Evolutionary conservation across 2,888 invertebrate species (phyloP), one percentile per base, ranked within the genome.

Genomic region (Ophion ventricosus): DNA sequence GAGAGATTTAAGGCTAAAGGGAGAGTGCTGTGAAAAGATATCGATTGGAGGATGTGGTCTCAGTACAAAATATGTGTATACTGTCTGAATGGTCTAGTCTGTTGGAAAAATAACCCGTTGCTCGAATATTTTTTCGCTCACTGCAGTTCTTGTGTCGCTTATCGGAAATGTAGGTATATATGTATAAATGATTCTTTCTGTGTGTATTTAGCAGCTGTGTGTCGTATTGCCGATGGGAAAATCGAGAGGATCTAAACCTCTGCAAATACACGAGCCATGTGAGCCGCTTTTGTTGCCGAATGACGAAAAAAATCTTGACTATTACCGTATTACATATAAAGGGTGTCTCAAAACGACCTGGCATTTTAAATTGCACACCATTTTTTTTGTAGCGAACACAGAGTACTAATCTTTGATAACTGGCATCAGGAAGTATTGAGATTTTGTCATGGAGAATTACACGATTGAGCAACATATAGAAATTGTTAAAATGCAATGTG

Each of bases 21-120:
- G 69, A 74, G 73, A 81, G 40, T n/a, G 61, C 35, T 26, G 40
- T 57, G 74, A 26, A 72, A 66, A 75, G 81, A 70, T 84, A 84
- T 84, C 84, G 84, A 84, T 84, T 84, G 84, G 78, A 66, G 81
- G 77, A 70, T 80, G 67, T 76, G 75, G 69, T 75, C 74, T 66
- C 25, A 20, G 77, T 25, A 75, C 66, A 25, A 75, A 61, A 82
- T 82, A 81, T 81, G 78, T 84, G 70, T 72, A 78, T 26, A 61
- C 26, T 3, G 67, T 2, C 43, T 81, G 74, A 84, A 84, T 82
- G 81, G 81, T 84, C 75, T 78, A 72, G 84, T 81, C 84, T 82
- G 84, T 84, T 81, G 75, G 78, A 84, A 82, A 84, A 84, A 84
- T 81, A 84, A 84, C 84, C 75, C 84, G 81, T 82, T 84, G 64